phyloP scores from a whole-genome alignment of 1,140 invertebrate genomes.

The Brachionus sp. region DNA sequence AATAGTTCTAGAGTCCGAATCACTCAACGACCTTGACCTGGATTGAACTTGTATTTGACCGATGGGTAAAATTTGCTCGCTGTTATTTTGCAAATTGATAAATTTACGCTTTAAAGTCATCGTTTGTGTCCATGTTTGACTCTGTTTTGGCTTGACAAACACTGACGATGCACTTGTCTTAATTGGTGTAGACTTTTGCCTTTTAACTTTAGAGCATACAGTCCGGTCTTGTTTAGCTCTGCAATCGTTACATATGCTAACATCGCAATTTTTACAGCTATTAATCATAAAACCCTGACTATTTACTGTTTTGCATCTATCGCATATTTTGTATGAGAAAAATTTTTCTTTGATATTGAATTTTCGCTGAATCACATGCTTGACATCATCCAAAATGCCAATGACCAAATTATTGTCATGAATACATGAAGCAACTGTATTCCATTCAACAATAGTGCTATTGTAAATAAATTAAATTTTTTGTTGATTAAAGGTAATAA shows the following conservation, averaged over 20 bases:
- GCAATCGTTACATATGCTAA: background rate
- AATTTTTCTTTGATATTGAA: slow-evolving; percentile 1
- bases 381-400: background rate
- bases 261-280: background rate
- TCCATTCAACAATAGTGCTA: background rate
- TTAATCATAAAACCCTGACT: background rate
- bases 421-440: background rate
- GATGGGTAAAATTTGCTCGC: slow-evolving; percentile 40
- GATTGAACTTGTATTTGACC: background rate
- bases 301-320: background rate
- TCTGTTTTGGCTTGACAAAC: background rate
- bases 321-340: background rate
- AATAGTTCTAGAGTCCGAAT: background rate
- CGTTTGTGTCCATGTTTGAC: background rate
- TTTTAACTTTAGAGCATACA: background rate
- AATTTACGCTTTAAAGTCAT: background rate
- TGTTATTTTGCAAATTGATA: background rate
- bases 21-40: background rate
- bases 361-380: background rate
- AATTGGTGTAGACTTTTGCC: background rate
- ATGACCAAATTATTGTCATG: background rate
- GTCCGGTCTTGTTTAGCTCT: background rate
- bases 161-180: background rate
- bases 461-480: background rate
- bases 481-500: too few species aligned